Evolutionary conservation across 2,888 invertebrate genomes (phyloP).

Genomic region (Cephus pulcher): DNA sequence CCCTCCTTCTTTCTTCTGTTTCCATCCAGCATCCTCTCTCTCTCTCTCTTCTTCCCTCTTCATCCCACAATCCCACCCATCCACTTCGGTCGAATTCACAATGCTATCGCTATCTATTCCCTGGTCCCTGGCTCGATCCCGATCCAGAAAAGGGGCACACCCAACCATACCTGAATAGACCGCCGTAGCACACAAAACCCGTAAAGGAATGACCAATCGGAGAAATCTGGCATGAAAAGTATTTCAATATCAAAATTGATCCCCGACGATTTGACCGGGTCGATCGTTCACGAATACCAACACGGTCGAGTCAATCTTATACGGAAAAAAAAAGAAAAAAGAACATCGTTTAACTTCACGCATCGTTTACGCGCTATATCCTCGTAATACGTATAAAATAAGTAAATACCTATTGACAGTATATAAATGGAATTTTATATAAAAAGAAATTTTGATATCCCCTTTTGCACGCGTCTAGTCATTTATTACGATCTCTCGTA

Average conservation of each 20-base stretch:
- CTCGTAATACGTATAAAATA: not conserved
- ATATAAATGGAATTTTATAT: not conserved
- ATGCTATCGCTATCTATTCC: conserved; percentile 16
- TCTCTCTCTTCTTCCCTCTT: not conserved
- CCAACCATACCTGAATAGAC: conserved; percentile 6
- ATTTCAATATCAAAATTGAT: conserved; percentile 5
- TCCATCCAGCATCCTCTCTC: not conserved
- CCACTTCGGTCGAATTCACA: conserved; percentile 14
- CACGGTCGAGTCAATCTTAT: not conserved
- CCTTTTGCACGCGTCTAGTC: not conserved
- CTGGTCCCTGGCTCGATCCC: not conserved
- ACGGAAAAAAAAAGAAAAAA: too few relatives aligned
- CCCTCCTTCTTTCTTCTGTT: not conserved
- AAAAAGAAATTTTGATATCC: not conserved
- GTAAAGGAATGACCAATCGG: conserved; percentile 9
- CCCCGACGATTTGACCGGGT: not conserved
- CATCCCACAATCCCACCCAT: conserved; percentile 3
- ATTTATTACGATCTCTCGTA: not conserved
- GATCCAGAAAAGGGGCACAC: conserved; percentile 6
- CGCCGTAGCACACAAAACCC: not conserved
- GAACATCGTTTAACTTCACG: not conserved
- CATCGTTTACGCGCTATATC: not conserved
- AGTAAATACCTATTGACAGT: conserved; percentile 3
- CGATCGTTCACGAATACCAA: not conserved
- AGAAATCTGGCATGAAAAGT: conserved; percentile 6